phyloP scores from a whole-genome alignment of 2,113 vertebrate genomes.

The Chascanopsetta lugubris region DNA sequence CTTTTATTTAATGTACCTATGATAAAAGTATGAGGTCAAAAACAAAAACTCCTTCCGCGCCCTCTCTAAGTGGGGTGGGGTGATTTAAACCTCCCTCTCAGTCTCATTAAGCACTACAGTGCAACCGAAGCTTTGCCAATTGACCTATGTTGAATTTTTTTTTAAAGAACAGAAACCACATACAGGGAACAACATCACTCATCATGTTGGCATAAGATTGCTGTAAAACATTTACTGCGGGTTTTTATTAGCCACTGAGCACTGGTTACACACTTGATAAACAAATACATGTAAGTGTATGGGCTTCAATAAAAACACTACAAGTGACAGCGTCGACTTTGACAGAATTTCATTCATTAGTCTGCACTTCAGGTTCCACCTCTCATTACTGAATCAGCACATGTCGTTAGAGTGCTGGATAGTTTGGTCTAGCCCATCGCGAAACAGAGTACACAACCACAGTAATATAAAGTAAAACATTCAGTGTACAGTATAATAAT shows the following conservation, averaged over 20 bases:
- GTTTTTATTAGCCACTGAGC: constrained; percentile 53
- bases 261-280: constrained; percentile 64
- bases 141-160: constrained; percentile 29
- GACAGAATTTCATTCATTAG: neutral
- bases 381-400: neutral
- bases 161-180: constrained; percentile 15
- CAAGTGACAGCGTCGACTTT: neutral
- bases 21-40: constrained; percentile 27
- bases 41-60: constrained; percentile 5
- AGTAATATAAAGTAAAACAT: too few relatives aligned
- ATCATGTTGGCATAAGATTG: constrained; percentile 24
- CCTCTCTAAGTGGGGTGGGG: constrained; percentile 3
- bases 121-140: constrained; percentile 21
- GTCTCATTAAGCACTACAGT: neutral
- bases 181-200: constrained; percentile 25
- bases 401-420: too few relatives aligned
- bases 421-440: neutral
- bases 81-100: neutral
- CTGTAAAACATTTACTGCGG: constrained; percentile 57
- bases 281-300: constrained; percentile 51
- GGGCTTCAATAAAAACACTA: constrained; percentile 62
- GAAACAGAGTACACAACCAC: neutral
- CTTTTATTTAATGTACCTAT: constrained; percentile 35
- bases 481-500: too few relatives aligned
- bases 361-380: neutral